phyloP scores from a whole-genome alignment of 1,140 invertebrate species.

The Aphelenchoides besseyi region DNA sequence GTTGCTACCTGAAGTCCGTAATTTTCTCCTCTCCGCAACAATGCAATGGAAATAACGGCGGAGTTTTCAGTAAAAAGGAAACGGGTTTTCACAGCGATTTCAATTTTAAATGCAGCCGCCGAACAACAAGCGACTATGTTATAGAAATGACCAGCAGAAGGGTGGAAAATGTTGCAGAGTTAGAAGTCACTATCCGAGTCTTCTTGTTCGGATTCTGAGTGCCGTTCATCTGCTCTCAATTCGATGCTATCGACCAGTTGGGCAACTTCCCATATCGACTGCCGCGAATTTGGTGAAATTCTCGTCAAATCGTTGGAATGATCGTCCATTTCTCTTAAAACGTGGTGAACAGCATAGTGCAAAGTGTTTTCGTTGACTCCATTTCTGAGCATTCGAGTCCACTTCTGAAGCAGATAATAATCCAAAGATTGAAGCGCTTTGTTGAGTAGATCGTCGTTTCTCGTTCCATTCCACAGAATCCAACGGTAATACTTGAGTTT shows the following conservation, averaged over 20 bases:
- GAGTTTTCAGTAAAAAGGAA: background rate
- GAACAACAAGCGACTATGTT: background rate
- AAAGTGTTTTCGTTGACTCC: background rate
- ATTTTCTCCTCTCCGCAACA: background rate
- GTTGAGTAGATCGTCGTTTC: background rate
- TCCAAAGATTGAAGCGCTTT: slow-evolving; percentile 4
- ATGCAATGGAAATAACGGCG: no score
- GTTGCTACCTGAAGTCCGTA: background rate
- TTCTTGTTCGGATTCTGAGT: background rate
- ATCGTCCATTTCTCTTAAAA: slow-evolving; percentile 4
- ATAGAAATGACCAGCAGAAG: background rate
- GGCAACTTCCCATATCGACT: background rate
- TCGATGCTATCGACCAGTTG: slow-evolving; percentile 1
- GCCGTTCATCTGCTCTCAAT: background rate
- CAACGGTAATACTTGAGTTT: background rate
- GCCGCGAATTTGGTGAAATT: no score
- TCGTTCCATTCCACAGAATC: background rate
- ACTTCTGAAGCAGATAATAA: background rate
- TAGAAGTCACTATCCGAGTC: background rate
- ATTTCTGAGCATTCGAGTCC: background rate
- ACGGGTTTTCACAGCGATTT: background rate
- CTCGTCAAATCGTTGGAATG: background rate
- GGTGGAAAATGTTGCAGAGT: background rate
- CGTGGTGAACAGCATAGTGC: background rate
- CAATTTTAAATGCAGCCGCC: background rate